Evolutionary conservation across 2,113 vertebrate genomes (phyloP).

Genomic region (Coturnix japonica): DNA sequence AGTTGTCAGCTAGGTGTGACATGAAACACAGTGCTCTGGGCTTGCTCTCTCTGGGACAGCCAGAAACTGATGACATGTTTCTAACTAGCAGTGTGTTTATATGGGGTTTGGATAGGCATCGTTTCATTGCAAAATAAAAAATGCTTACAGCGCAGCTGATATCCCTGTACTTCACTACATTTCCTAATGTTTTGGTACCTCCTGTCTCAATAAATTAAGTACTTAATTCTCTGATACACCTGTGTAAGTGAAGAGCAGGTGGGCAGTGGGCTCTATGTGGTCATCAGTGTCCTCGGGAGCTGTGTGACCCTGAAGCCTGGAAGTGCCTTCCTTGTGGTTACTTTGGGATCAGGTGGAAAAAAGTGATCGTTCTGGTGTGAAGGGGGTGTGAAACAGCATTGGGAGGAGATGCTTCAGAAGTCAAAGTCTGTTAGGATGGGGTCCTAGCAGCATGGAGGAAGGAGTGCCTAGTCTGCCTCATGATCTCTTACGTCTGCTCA

Average conservation of each 20-base stretch:
- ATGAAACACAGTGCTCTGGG: not conserved
- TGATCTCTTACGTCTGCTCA: not conserved
- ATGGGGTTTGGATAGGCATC: not conserved
- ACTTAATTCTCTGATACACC: not conserved
- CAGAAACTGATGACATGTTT: not conserved
- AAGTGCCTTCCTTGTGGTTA: not conserved
- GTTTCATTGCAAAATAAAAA: not conserved
- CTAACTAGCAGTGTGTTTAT: not conserved
- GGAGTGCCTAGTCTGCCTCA: not conserved
- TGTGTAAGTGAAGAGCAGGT: not conserved
- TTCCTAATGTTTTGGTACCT: not conserved
- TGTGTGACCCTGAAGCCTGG: not conserved
- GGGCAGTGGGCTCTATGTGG: accelerated
- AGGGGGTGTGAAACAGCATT: not conserved
- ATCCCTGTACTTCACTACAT: not conserved
- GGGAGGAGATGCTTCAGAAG: not conserved
- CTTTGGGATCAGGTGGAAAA: not conserved
- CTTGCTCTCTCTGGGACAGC: not conserved
- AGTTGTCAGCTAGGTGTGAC: not conserved
- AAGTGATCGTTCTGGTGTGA: not conserved
- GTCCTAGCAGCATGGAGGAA: not conserved
- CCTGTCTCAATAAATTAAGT: not conserved
- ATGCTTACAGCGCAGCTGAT: not conserved
- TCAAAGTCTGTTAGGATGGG: not conserved
- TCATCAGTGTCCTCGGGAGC: not conserved